These are phyloP conservation scores for Drosophila nr. perissopoda DNA, from an alignment of 2,888 invertebrate species.

Conservation along the genomic window DNA sequence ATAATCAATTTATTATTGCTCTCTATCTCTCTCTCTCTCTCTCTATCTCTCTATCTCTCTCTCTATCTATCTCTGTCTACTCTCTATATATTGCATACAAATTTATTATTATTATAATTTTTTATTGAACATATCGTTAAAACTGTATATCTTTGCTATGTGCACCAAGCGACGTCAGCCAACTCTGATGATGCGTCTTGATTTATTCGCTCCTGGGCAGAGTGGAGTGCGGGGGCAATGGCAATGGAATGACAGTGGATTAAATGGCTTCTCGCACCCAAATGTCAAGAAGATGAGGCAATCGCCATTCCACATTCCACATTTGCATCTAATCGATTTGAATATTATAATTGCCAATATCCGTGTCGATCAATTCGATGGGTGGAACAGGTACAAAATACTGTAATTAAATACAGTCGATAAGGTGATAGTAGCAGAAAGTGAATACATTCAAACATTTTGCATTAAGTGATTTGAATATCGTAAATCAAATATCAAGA, in stretches of 20 bases:
- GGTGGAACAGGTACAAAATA: neutral
- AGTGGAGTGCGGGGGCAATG: constrained; percentile 44
- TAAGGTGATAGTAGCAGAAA: neutral
- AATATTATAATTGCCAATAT: constrained; percentile 41
- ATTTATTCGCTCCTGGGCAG: constrained; percentile 47
- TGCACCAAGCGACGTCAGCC: constrained; percentile 21
- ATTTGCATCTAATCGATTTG: constrained; percentile 48
- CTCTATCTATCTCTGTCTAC: constrained; percentile 41
- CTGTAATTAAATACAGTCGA: neutral
- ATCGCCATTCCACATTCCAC: constrained; percentile 27
- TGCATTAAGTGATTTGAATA: constrained; percentile 6
- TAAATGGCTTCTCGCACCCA: constrained; percentile 32
- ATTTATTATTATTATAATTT: constrained; percentile 42
- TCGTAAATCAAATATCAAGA: constrained; percentile 4
- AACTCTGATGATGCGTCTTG: constrained; percentile 17
- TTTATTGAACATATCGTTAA: constrained; percentile 37
- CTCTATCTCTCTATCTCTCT: constrained; percentile 11
- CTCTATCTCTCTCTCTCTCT: constrained; percentile 49
- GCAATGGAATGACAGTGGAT: constrained; percentile 26
- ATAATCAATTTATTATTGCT: constrained; percentile 77
- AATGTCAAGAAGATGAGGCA: constrained; percentile 50
- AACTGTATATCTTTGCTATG: constrained; percentile 34
- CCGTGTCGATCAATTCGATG: constrained; percentile 53
- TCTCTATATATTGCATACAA: constrained; percentile 53
- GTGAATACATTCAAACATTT: neutral